Evolutionary conservation across 53 echinoderm and acorn worm species (phyloP).

Genomic region (Zoroaster sp.): DNA sequence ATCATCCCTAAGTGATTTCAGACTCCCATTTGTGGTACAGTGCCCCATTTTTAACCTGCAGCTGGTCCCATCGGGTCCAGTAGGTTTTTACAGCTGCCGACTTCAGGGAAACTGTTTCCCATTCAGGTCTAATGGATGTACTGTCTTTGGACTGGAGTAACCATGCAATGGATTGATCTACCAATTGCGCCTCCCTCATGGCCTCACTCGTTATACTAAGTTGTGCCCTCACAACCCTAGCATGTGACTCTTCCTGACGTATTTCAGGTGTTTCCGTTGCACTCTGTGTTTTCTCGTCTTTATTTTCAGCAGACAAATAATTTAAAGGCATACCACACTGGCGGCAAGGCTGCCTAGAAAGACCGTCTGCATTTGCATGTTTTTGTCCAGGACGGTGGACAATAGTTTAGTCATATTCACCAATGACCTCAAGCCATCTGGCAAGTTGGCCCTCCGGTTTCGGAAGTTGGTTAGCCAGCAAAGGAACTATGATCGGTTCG

Average conservation of each 20-base stretch:
- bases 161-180: background rate
- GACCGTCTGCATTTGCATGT: constrained; percentile 34
- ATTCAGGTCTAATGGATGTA: background rate
- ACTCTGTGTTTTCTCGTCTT: too few relatives aligned
- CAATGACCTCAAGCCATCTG: constrained; percentile 24
- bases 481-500: constrained; percentile 35
- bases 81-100: background rate
- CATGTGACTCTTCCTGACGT: background rate
- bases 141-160: background rate
- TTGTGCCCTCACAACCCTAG: background rate
- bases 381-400: constrained; percentile 17
- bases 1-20: background rate
- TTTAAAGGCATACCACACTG: constrained; percentile 40
- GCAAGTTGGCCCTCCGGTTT: constrained; percentile 47
- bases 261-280: too few relatives aligned
- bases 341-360: constrained; percentile 4
- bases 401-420: constrained; percentile 24
- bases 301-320: too few relatives aligned
- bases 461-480: constrained; percentile 35
- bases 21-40: background rate
- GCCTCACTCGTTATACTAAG: background rate
- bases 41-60: background rate
- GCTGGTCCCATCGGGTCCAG: background rate
- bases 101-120: background rate
- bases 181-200: background rate